Evolutionary conservation across 2,888 invertebrate genomes (phyloP).

Genomic region (Galerucella pusilla): DNA sequence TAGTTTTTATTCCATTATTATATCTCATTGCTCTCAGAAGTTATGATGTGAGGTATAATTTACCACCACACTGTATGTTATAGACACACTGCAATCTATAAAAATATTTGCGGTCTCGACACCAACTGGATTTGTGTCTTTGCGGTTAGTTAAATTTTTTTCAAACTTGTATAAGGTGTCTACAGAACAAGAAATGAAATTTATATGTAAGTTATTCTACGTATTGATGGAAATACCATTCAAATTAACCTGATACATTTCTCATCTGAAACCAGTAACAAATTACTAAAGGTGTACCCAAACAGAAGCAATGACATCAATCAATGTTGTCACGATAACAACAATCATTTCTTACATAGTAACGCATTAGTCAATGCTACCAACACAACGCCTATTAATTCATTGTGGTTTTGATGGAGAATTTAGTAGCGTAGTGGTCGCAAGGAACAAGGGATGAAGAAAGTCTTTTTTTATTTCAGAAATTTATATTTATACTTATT

Average conservation of each 20-base stretch:
- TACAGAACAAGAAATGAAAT: background rate
- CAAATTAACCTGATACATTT: constrained; percentile 25
- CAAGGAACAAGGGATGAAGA: background rate
- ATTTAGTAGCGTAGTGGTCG: background rate
- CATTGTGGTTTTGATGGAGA: constrained; percentile 18
- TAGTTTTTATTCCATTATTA: too few species aligned
- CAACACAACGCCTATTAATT: constrained; percentile 34
- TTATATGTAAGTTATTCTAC: background rate
- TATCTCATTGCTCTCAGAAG: too few species aligned
- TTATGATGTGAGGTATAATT: too few species aligned
- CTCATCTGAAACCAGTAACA: constrained; percentile 24
- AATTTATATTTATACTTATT: too few species aligned
- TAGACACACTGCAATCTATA: background rate
- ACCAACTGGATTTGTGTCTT: background rate
- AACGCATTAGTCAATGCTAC: constrained; percentile 35
- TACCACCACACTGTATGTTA: too few species aligned
- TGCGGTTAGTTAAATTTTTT: background rate
- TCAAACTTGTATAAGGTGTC: background rate
- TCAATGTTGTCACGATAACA: constrained; percentile 34
- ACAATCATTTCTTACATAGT: constrained; percentile 32
- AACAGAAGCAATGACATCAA: constrained; percentile 37
- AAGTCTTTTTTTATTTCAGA: background rate
- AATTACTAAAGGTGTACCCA: constrained; percentile 31
- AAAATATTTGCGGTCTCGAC: background rate
- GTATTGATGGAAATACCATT: constrained; percentile 14